A percentile compares a stretch with the other conserved stretches of the same genome.
These are phyloP conservation scores for Sturnira hondurensis DNA, from an alignment of 2,113 vertebrate genomes.

Conservation along the genomic window DNA sequence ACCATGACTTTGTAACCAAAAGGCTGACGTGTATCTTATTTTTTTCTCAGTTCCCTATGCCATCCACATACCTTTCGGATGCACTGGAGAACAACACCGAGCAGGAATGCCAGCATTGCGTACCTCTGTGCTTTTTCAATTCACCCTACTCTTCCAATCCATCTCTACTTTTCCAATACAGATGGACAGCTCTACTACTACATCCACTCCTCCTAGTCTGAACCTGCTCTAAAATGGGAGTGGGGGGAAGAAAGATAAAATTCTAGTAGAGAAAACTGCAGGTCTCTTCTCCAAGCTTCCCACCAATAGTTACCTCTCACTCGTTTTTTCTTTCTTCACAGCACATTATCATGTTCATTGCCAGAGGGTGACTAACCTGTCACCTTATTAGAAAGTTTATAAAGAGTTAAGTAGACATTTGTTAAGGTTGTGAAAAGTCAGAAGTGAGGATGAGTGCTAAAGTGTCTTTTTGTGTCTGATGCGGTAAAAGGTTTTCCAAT, in stretches of 20 bases:
- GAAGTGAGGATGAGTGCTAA: conserved; percentile 20
- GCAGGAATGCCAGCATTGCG: background rate
- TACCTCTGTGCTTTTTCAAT: background rate
- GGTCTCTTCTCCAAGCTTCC: background rate
- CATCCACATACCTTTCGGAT: background rate
- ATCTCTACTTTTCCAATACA: background rate
- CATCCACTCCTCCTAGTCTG: background rate
- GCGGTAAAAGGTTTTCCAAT: conserved; percentile 31
- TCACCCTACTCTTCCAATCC: too few species aligned
- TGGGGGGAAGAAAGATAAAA: background rate
- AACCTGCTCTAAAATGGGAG: background rate
- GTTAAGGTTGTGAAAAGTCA: background rate
- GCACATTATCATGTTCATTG: background rate
- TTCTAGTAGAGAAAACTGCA: background rate
- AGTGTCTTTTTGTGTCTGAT: background rate
- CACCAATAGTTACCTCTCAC: background rate
- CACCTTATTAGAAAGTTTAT: background rate
- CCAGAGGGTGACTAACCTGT: background rate
- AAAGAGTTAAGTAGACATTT: conserved; percentile 31
- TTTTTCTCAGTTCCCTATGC: background rate
- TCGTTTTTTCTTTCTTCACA: background rate
- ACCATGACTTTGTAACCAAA: background rate
- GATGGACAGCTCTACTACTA: background rate
- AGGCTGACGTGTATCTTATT: background rate
- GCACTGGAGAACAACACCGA: background rate